phyloP scores from a whole-genome alignment of 2,797 vertebrate species.

The Oryzias dopingdopingensis region DNA sequence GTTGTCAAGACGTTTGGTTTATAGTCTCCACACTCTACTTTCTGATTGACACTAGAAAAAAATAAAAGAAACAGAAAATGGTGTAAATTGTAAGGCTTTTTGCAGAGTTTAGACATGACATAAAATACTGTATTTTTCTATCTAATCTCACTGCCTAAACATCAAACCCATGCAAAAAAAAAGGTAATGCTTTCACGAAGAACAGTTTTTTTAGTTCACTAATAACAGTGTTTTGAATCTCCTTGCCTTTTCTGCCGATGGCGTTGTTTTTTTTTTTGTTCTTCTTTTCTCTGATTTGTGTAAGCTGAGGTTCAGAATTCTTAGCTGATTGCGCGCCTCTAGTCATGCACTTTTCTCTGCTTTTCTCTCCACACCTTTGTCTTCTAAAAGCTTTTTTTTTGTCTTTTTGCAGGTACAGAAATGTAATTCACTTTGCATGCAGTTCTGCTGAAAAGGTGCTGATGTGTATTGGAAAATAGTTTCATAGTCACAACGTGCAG shows the following conservation, averaged over 20 bases:
- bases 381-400: conserved; percentile 64
- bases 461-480: conserved; percentile 62
- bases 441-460: conserved; percentile 73
- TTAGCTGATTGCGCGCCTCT: conserved; percentile 75
- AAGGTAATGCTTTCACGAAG: conserved; percentile 56
- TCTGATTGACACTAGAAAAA: conserved; percentile 32
- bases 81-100: conserved; percentile 28
- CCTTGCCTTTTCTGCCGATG: conserved; percentile 55
- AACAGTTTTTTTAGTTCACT: conserved; percentile 59
- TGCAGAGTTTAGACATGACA: conserved; percentile 40
- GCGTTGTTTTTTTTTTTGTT: conserved; percentile 58
- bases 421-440: conserved; percentile 64
- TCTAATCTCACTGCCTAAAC: conserved; percentile 49
- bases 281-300: conserved; percentile 69
- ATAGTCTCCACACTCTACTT: conserved; percentile 25
- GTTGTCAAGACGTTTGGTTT: conserved; percentile 11
- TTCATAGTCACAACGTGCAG: conserved; percentile 67
- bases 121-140: conserved; percentile 26
- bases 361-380: conserved; percentile 62
- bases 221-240: conserved; percentile 71
- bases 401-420: conserved; percentile 38
- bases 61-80: conserved; percentile 26
- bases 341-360: conserved; percentile 69
- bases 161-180: conserved; percentile 65
- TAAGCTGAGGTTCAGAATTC: conserved; percentile 73